Conservation (phyloP, 2,797 vertebrate genomes). For the Epinephelus awoara region DNA sequence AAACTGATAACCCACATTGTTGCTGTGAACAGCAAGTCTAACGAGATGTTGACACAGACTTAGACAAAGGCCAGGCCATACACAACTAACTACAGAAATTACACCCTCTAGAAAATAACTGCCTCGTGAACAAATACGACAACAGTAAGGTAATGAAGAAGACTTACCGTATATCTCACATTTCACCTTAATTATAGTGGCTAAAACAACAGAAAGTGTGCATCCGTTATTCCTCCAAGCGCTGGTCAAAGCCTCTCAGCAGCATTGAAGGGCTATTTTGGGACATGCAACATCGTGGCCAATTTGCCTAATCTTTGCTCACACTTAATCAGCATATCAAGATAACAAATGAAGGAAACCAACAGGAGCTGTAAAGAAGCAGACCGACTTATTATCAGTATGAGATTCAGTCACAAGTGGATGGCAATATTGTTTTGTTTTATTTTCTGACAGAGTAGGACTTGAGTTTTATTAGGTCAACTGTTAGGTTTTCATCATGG, state of each 20-base stretch:
- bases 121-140: conserved; percentile 3
- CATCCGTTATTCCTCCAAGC: conserved; percentile 59
- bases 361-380: background rate
- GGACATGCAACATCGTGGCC: conserved; percentile 83
- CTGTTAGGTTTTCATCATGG: background rate
- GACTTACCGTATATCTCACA: conserved; percentile 81
- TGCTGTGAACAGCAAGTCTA: conserved; percentile 23
- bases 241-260: conserved; percentile 82
- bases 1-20: background rate
- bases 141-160: conserved; percentile 32
- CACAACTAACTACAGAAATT: conserved; percentile 23
- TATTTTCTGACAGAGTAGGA: background rate
- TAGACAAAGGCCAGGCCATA: conserved; percentile 5
- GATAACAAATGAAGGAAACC: conserved; percentile 30
- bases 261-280: conserved; percentile 81
- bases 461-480: background rate
- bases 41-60: background rate
- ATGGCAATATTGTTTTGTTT: background rate
- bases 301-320: conserved; percentile 94
- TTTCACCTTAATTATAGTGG: conserved; percentile 62
- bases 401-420: conserved; percentile 4
- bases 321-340: conserved; percentile 86
- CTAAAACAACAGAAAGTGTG: conserved; percentile 59
- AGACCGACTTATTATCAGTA: background rate
- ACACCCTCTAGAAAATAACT: conserved; percentile 13